Evolutionary conservation across 53 echinoderm and acorn worm species (phyloP).

Genomic region (Temnopleurus reevesii): DNA sequence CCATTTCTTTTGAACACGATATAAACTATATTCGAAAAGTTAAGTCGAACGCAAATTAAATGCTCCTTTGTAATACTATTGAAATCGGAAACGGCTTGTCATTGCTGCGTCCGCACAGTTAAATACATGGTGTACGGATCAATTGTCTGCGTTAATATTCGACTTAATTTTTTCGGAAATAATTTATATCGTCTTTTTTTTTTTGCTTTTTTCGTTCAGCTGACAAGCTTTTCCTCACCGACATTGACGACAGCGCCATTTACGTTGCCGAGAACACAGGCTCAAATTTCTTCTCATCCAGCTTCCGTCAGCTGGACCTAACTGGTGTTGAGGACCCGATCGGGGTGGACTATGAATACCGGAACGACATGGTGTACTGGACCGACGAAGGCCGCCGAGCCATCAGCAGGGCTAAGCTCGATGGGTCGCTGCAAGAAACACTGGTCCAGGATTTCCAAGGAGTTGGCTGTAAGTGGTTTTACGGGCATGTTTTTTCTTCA

Average conservation of each 20-base stretch:
- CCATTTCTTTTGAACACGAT: no score
- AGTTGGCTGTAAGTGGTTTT: conserved; percentile 13
- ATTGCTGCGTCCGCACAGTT: no score
- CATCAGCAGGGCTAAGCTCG: conserved; percentile 15
- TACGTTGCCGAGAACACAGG: neutral
- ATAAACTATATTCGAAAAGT: no score
- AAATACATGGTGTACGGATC: no score
- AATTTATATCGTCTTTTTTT: no score
- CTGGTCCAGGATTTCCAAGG: neutral
- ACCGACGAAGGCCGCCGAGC: neutral
- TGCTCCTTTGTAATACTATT: no score
- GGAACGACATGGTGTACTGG: conserved; percentile 14
- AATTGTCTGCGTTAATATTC: no score
- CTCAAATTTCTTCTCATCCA: neutral
- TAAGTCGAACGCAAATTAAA: no score
- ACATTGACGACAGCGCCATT: conserved; percentile 6
- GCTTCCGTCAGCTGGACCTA: neutral
- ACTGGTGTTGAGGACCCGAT: neutral
- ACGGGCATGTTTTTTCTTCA: no score
- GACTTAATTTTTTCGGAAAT: no score
- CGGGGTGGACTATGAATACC: conserved; percentile 1
- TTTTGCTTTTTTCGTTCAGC: no score
- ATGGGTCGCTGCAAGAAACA: neutral
- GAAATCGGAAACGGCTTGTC: no score
- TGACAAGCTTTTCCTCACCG: neutral